Conservation (phyloP, 2,113 vertebrate genomes). For the Apaloderma vittatum region DNA sequence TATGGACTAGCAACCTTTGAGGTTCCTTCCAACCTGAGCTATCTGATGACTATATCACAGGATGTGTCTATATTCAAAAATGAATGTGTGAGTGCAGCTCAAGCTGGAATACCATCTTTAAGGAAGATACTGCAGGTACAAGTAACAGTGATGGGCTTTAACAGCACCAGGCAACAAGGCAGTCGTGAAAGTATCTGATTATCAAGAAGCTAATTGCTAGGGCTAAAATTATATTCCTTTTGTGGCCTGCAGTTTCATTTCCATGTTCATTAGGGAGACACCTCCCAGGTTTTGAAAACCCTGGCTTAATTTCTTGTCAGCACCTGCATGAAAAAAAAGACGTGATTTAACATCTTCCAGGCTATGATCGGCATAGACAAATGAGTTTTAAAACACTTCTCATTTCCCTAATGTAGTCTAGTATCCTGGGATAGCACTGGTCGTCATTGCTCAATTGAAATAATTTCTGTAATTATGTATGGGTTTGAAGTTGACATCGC, state of each 20-base stretch:
- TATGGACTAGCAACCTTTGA: not conserved
- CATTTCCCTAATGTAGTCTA: not conserved
- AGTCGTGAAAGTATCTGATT: not conserved
- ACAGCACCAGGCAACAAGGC: not conserved
- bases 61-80: not conserved
- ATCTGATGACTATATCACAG: not conserved
- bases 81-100: accelerated
- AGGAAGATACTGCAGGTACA: not conserved
- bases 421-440: not conserved
- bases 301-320: not conserved
- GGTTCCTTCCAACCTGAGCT: not conserved
- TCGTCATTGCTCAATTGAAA: not conserved
- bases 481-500: not conserved
- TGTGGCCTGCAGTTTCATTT: not conserved
- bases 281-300: not conserved
- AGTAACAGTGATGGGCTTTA: not conserved
- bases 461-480: not conserved
- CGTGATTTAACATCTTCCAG: not conserved
- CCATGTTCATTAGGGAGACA: accelerated
- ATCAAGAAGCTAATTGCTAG: not conserved
- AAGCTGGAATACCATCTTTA: not conserved
- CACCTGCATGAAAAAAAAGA: not conserved
- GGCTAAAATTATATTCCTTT: not conserved
- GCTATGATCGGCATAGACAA: not conserved
- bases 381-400: not conserved